Conservation (phyloP, 2,113 vertebrate species). For the Microtus oregoni region DNA sequence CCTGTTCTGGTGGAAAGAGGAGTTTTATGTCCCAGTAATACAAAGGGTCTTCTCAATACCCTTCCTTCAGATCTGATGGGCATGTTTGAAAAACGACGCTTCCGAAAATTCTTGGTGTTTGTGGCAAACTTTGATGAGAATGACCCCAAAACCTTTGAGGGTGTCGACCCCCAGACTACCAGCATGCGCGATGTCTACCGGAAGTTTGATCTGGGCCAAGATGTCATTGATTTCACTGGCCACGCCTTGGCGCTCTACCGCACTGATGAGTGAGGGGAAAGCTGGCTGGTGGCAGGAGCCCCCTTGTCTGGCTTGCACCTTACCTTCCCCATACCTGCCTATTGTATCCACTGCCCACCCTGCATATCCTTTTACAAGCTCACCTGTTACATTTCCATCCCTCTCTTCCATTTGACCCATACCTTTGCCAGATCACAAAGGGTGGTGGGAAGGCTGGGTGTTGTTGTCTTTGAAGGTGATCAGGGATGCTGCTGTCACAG, state of each 20-base stretch:
- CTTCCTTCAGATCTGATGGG: slow-evolving; percentile 92
- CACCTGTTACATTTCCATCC: neutral
- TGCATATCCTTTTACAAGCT: neutral
- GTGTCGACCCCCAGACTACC: slow-evolving; percentile 92
- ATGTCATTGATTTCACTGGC: slow-evolving; percentile 95
- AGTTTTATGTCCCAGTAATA: neutral
- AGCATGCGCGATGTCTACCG: slow-evolving; percentile 96
- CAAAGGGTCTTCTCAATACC: neutral
- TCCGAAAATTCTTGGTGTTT: slow-evolving; percentile 95
- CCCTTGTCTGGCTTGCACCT: neutral
- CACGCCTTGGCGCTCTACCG: slow-evolving; percentile 95
- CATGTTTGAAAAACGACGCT: slow-evolving; percentile 95
- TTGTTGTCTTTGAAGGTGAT: neutral
- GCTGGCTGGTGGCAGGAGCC: neutral
- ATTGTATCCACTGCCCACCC: neutral
- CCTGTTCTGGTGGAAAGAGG: neutral
- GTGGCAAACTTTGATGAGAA: slow-evolving; percentile 96
- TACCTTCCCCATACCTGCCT: neutral
- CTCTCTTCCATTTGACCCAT: neutral
- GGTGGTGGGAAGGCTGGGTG: slow-evolving; percentile 11
- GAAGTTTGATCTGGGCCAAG: slow-evolving; percentile 95
- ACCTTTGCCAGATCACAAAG: neutral
- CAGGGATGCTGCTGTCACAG: neutral
- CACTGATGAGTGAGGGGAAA: slow-evolving; percentile 92
- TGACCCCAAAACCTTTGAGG: slow-evolving; percentile 94